Base-by-base conservation (phyloP, 2,888 invertebrate species). In the Amphipoea oculea region DNA sequence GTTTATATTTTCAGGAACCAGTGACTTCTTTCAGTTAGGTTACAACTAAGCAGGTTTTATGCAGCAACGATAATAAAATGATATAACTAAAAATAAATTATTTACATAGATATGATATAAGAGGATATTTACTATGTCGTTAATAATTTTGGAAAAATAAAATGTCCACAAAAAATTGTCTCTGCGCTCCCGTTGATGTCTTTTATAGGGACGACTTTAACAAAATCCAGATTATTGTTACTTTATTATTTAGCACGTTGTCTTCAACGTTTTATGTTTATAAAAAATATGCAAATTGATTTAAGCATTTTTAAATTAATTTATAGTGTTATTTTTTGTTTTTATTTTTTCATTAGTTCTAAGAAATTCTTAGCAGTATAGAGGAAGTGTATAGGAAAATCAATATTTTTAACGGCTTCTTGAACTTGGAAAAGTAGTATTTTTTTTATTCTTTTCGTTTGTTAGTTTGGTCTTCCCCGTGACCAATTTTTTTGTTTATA, bases 161-260 rank as follows among this genome's bases (percentile, higher is more conserved):
- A 11, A 0, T 48, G 9, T 9, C 0, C n/a, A 14, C 48, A 48
- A 14, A 6, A 62, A 29, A 17, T 63, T 0, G 5, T 42, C 11
- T 45, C 6, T 36, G 36, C 4, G 12, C 81, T 82, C 90, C 79
- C 92, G 91, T 92, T 92, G 91, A 92, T 86, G 89, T 92, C 92
- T 92, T 92, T 92, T 91, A 73, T 87, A 86, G 36, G 86, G 60
- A 76, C 76, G 73, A 79, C 0, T 79, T 45, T 9, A 54, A 40
- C 7, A 4, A 70, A 63, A 6, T 23, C 2, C 62, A n/a, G 12
- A 42, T 62, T 70, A 66, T 36, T 40, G 12, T n/a, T n/a, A 14
- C 17, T 23, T 71, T 14, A 1, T 9, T 36, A 73, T 72, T 40
- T 51, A 42, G 4, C 6, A 29, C 11, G 7, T n/a, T 42, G 45